Base-by-base conservation (phyloP, 1,140 invertebrate genomes). In the Centruroides sculpturatus region DNA sequence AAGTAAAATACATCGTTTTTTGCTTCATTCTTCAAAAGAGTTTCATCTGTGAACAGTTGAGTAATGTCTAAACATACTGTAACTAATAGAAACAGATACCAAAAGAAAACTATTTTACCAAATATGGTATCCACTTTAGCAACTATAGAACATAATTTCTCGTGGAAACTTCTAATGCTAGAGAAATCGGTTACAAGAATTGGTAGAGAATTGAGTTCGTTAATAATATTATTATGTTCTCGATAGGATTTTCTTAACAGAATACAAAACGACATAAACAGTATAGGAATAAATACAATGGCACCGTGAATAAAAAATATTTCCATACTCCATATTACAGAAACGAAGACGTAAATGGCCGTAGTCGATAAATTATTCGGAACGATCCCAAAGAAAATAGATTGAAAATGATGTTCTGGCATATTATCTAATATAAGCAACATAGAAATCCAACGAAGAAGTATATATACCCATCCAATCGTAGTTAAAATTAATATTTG, bases 251-350 rank as follows among this genome's bases (percentile, higher is more conserved):
- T 55, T 3, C 57, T 49, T 11, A 66, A 58, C 47, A 66, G 54
- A 46, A 66, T 59, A 47, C 66, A 62, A 5, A 66, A 64, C 11
- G 64, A 64, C 64, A 66, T 66, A 13, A 65, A 66, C 12, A 63
- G 35, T 8, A 66, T 56, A 1, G 66, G 66, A 8, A 64, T 61
- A 23, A 66, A 66, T 49, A 66, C 61, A 7, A 66, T 53, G 13
- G 56, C 53, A 23, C 66, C 66, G 46, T 64, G 60, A 13, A 65
- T 57, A 47, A 66, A 66, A 46, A 66, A 58, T 9, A 59, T 62
- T 49, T 60, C 59, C 36, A 66, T 47, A n/a, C 55, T 54, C 5
- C 55, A 50, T 3, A 62, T 52, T 35, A 65, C 35, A 12, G 52
- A 56, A 1, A 65, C 64, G 12, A 56, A 59, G 3, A 65, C 1